These are phyloP conservation scores for Pyrgilauda ruficollis DNA, from an alignment of 2,113 vertebrate species.

Conservation along the genomic window DNA sequence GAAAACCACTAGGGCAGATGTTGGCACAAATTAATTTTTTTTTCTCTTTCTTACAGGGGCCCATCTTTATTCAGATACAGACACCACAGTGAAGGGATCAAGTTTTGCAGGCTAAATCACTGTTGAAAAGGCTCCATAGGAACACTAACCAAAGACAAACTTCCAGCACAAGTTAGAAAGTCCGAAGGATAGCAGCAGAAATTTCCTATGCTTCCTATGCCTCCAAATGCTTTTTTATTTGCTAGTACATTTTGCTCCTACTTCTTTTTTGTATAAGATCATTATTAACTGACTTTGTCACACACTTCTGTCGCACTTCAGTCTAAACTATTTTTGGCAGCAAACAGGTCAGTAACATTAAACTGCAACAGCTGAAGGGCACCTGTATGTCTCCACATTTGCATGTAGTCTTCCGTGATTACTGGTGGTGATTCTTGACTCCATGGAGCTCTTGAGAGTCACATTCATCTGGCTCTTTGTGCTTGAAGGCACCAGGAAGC, in stretches of 20 bases:
- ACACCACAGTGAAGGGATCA: not conserved
- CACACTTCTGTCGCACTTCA: not conserved
- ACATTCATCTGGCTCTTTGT: accelerated
- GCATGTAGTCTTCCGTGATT: accelerated
- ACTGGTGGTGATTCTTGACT: not conserved
- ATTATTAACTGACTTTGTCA: not conserved
- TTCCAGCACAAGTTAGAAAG: not conserved
- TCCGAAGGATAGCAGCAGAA: not conserved
- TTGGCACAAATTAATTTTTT: not conserved
- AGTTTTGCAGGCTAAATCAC: not conserved
- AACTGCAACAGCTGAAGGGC: not conserved
- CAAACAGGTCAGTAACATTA: not conserved
- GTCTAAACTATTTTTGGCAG: not conserved
- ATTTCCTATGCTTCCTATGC: not conserved
- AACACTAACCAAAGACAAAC: not conserved
- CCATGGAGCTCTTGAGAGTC: not conserved
- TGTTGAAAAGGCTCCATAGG: not conserved
- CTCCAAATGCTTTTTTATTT: not conserved
- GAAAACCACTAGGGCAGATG: not conserved
- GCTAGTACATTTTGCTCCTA: not conserved
- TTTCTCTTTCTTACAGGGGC: not conserved
- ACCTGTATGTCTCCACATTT: not conserved
- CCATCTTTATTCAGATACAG: not conserved
- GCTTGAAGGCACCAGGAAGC: not conserved
- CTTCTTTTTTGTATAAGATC: not conserved